These are phyloP conservation scores for Drosophila sp. DNA, from an alignment of 1,140 invertebrate genomes.

Conservation along the genomic window DNA sequence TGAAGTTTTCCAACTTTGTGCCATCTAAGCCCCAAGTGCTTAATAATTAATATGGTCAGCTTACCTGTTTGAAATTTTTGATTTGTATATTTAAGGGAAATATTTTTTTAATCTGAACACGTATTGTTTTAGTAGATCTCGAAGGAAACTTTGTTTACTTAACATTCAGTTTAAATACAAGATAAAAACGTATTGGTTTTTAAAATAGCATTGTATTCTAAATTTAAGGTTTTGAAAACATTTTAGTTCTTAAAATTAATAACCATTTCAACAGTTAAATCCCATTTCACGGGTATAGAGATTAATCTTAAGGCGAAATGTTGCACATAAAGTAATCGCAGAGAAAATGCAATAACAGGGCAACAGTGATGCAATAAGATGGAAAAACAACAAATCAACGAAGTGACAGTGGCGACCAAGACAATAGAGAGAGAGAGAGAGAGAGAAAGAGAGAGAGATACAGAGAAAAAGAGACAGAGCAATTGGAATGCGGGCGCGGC, in stretches of 20 bases:
- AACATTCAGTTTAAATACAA: background rate
- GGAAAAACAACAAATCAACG: constrained; percentile 7
- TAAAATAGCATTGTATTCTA: too few relatives aligned
- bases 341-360: constrained; percentile 26
- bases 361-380: constrained; percentile 20
- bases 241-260: too few relatives aligned
- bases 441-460: background rate
- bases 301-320: background rate
- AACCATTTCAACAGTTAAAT: too few relatives aligned
- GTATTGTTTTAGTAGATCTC: background rate
- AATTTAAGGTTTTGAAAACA: too few relatives aligned
- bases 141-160: background rate
- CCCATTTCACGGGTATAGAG: too few relatives aligned
- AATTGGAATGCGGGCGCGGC: constrained; percentile 4
- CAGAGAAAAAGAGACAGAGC: background rate
- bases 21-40: constrained; percentile 2
- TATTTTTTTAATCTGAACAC: background rate
- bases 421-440: background rate
- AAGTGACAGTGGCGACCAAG: background rate
- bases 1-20: constrained; percentile 62
- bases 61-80: background rate
- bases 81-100: background rate
- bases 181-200: too few relatives aligned
- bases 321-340: constrained; percentile 13
- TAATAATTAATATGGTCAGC: background rate